Conservation (phyloP, 2,113 vertebrate species). For the Ictalurus punctatus region DNA sequence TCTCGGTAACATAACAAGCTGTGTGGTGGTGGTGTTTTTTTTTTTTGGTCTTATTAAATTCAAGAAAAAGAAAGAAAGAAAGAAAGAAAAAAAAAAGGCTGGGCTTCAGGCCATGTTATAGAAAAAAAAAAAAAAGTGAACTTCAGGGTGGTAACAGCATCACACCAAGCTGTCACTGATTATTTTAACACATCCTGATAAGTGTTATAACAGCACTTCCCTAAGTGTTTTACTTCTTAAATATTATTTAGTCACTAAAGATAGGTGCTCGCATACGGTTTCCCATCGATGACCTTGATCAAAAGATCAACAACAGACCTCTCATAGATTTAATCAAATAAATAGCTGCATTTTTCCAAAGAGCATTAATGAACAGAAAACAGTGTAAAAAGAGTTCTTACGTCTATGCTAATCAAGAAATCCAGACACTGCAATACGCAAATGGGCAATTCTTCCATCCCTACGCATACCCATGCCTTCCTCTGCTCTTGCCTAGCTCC, state of each 20-base stretch:
- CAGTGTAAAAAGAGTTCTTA: background rate
- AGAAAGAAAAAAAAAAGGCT: background rate
- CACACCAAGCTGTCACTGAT: conserved; percentile 11
- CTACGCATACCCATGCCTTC: background rate
- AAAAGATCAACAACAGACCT: background rate
- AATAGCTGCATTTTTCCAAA: background rate
- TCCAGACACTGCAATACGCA: background rate
- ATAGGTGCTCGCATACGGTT: background rate
- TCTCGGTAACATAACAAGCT: background rate
- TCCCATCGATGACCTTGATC: background rate
- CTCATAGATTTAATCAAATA: background rate
- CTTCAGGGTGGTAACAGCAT: background rate
- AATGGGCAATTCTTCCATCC: background rate
- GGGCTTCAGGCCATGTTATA: background rate
- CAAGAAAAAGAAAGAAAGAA: background rate
- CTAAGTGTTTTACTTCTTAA: background rate
- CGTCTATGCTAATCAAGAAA: background rate
- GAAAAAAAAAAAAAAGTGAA: background rate
- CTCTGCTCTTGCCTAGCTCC: too few relatives aligned
- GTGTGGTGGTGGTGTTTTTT: background rate
- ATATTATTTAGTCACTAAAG: conserved; percentile 4
- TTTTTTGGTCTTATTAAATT: background rate
- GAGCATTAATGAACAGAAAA: background rate
- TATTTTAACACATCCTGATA: conserved; percentile 13
- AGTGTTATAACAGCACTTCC: conserved; percentile 6